phyloP scores from a whole-genome alignment of 2,113 vertebrate species.

The Machaerirhynchus nigripectus region DNA sequence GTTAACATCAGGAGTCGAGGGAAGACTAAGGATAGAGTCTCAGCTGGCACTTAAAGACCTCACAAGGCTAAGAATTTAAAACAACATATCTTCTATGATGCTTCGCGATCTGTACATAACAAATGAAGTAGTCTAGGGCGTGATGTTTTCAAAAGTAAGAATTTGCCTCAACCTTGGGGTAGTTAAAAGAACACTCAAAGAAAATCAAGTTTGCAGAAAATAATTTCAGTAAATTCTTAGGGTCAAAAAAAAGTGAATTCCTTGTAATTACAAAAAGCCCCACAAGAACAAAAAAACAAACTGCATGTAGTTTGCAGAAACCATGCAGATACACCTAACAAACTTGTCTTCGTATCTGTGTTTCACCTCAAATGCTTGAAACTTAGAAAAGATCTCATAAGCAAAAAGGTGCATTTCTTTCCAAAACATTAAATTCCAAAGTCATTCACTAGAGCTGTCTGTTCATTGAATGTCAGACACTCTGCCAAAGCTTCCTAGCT shows the following conservation, averaged over 20 bases:
- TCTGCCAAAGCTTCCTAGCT: neutral
- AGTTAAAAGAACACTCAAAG: neutral
- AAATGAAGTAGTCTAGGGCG: neutral
- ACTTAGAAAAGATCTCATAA: neutral
- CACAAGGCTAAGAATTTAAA: neutral
- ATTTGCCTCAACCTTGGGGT: neutral
- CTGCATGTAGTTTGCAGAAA: neutral
- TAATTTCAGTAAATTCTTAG: neutral
- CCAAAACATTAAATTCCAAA: neutral
- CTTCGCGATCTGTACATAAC: neutral
- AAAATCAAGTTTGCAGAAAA: neutral
- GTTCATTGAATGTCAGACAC: neutral
- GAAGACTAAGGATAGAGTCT: neutral
- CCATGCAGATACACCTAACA: neutral
- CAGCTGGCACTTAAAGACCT: neutral
- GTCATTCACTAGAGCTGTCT: neutral
- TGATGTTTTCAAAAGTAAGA: neutral
- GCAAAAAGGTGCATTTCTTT: neutral
- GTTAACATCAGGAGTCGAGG: neutral
- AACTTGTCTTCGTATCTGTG: rapidly evolving
- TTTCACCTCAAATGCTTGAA: neutral
- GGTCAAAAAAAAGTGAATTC: neutral
- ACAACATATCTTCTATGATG: neutral
- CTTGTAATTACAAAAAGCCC: neutral
- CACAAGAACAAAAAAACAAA: neutral